phyloP scores from a whole-genome alignment of 2,888 invertebrate species.

The Cheilosia impressa region DNA sequence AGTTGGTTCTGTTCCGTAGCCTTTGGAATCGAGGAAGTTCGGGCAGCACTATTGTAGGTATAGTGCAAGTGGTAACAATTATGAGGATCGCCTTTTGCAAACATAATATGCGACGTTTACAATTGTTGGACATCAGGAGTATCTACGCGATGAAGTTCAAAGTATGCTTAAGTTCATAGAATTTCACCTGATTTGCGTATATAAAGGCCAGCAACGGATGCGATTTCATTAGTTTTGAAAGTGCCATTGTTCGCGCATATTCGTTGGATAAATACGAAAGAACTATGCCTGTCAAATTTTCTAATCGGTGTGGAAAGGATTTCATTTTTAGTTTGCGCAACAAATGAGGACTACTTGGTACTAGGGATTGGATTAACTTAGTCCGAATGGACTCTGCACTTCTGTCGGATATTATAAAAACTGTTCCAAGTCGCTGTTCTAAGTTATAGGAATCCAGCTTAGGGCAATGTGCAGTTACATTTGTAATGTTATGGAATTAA shows the following conservation, averaged over 20 bases:
- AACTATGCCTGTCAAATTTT: neutral
- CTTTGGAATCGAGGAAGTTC: neutral
- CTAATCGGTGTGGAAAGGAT: no score
- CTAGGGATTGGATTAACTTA: no score
- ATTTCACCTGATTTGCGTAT: slow-evolving; percentile 20
- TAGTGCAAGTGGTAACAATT: neutral
- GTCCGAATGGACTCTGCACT: no score
- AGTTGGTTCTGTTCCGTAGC: neutral
- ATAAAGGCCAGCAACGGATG: slow-evolving; percentile 13
- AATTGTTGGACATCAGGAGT: neutral
- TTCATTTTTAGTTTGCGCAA: neutral
- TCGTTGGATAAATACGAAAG: neutral
- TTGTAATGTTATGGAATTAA: no score
- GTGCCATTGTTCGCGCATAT: slow-evolving; percentile 3
- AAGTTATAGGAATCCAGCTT: no score
- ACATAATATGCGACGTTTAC: slow-evolving; percentile 1
- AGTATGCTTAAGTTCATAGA: slow-evolving; percentile 8
- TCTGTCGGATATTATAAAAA: no score
- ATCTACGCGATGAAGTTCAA: neutral
- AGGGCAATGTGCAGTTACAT: no score
- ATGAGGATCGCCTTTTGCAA: neutral
- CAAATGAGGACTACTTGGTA: neutral
- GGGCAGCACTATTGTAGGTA: neutral
- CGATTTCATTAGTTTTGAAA: slow-evolving; percentile 19
- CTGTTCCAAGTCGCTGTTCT: no score